Base-by-base conservation (phyloP, 2,113 vertebrate species). In the Oriolus oriolus region DNA sequence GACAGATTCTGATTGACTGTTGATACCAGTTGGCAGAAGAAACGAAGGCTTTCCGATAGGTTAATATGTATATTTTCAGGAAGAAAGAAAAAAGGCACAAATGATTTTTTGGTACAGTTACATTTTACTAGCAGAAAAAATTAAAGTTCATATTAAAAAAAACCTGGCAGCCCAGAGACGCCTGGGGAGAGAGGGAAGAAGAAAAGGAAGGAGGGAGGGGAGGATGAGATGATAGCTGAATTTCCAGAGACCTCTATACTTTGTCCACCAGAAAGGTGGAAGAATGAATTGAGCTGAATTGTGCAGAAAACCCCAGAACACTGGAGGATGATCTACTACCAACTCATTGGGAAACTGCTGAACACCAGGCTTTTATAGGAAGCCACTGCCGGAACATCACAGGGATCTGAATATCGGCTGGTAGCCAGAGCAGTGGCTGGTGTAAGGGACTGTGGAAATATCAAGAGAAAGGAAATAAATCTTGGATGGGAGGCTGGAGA, bases 1-100 rank as follows among this genome's bases (percentile, higher is more conserved):
- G 97, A 97, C 97, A 97, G 96, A 92, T 95, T 97, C 92, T 96
- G 97, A 97, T 90, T 97, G 97, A 97, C 93, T 97, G 96, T 97
- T 97, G 97, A 93, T 96, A 97, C 80, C 9, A 12, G 87, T 28
- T 95, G 96, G 96, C 94, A 97, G 87, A 83, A 97, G 89, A 97
- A 93, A 85, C 44, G 56, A 80, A 94, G 79, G 60, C 37, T 95
- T 96, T 92, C 79, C 11, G 0, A 90, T 84, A 89, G 84, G 69
- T 96, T 95, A 96, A 95, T 80, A 87, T 91, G 70, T 95, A 45
- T 95, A 97, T 96, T 96, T 96, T 89, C 73, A 89, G 82, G 69
- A 87, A 94, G 78, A 96, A 96, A 95, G 91, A 87, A 93, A 89
- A 91, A 92, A 90, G n/a, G 30, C 65, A 82, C 21, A 73, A 53